A percentile compares a stretch with the other conserved stretches of the same genome.
These are phyloP conservation scores for Philopotamus ludificatus DNA, from an alignment of 1,140 invertebrate species.

Conservation along the genomic window DNA sequence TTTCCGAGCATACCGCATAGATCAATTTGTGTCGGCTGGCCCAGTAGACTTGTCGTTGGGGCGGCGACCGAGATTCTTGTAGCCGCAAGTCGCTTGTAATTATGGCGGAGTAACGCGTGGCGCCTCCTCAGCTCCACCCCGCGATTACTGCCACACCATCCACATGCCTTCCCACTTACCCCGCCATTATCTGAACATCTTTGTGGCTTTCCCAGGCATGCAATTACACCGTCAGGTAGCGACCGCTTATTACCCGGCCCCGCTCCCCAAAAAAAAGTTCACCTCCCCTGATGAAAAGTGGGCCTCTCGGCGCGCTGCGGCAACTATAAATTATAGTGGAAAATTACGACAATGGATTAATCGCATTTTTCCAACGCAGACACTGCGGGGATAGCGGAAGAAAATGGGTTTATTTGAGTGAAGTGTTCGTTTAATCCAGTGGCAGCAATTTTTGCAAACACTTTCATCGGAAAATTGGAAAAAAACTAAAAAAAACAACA, in stretches of 20 bases:
- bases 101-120: constrained; percentile 8
- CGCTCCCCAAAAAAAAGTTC: neutral
- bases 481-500: no score
- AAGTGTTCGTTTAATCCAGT: no score
- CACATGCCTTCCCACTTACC: neutral
- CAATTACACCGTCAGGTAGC: constrained; percentile 10
- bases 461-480: no score
- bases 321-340: no score
- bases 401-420: no score
- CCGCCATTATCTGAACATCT: constrained; percentile 16
- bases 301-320: no score
- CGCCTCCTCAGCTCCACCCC: neutral
- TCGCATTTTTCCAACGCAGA: no score
- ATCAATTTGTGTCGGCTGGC: no score
- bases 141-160: neutral
- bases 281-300: neutral
- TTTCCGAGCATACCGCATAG: no score
- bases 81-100: constrained; percentile 16
- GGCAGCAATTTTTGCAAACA: no score
- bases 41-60: neutral
- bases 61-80: constrained; percentile 11
- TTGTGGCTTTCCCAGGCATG: constrained; percentile 15
- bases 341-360: no score
- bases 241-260: neutral
- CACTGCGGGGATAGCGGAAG: no score